Evolutionary conservation across 1,140 invertebrate species (phyloP).

Genomic region (Drosophila lacteicornis): DNA sequence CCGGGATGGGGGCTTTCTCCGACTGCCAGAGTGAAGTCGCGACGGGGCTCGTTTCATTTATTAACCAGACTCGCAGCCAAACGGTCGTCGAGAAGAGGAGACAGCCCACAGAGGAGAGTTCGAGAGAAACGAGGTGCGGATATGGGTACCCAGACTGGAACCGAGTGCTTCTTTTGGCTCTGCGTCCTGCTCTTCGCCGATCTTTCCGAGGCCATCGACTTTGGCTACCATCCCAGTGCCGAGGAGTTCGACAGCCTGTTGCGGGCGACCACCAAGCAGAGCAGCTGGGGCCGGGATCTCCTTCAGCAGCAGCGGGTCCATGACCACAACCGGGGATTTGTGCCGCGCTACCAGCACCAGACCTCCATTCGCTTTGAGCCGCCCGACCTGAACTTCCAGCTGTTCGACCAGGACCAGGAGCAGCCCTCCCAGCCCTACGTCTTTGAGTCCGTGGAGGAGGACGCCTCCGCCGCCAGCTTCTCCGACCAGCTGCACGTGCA

Average conservation of each 20-base stretch:
- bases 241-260: slow-evolving; percentile 79
- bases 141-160: background rate
- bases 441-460: slow-evolving; percentile 57
- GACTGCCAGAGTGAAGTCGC: slow-evolving; percentile 14
- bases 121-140: background rate
- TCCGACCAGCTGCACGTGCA: slow-evolving; percentile 53
- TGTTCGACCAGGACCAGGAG: slow-evolving; percentile 48
- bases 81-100: slow-evolving; percentile 40
- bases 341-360: slow-evolving; percentile 52
- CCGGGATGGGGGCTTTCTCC: slow-evolving; percentile 47
- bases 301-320: slow-evolving; percentile 39
- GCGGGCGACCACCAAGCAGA: slow-evolving; percentile 48
- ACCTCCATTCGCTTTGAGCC: slow-evolving; percentile 28
- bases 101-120: background rate
- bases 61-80: slow-evolving; percentile 61
- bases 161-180: slow-evolving; percentile 6
- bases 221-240: slow-evolving; percentile 81
- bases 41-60: slow-evolving; percentile 61
- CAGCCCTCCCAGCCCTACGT: slow-evolving; percentile 45
- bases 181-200: slow-evolving; percentile 45
- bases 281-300: slow-evolving; percentile 68
- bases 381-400: slow-evolving; percentile 57
- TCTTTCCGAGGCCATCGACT: slow-evolving; percentile 57
- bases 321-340: slow-evolving; percentile 33
- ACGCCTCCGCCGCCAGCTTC: background rate